Conservation (phyloP, 2,888 invertebrate genomes). For the Dryocosmus kuriphilus region DNA sequence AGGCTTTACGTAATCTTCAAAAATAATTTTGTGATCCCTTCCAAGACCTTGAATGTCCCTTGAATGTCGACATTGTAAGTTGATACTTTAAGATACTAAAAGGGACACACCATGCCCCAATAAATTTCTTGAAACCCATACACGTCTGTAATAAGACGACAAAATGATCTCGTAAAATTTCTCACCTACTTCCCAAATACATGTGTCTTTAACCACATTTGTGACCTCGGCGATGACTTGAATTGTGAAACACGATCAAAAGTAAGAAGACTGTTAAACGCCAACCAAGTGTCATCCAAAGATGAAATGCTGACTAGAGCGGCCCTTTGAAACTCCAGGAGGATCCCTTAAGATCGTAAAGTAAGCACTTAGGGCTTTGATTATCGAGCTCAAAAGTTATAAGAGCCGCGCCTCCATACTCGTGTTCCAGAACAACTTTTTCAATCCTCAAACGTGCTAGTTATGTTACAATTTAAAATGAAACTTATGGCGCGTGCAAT, state of each 20-base stretch:
- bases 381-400: slow-evolving; percentile 54
- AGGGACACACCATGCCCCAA: no score
- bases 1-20: no score
- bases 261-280: not conserved
- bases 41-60: no score
- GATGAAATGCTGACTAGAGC: slow-evolving; percentile 6
- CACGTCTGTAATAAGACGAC: not conserved
- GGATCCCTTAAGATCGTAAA: slow-evolving; percentile 47
- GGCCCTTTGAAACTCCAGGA: not conserved
- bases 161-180: not conserved
- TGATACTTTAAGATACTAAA: no score
- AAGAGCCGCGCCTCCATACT: not conserved
- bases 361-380: slow-evolving; percentile 57
- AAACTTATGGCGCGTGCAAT: no score
- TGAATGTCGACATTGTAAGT: no score
- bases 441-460: not conserved
- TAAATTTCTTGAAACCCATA: slow-evolving; percentile 5
- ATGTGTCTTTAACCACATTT: not conserved
- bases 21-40: no score
- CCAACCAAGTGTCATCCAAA: slow-evolving; percentile 2
- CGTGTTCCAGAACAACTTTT: not conserved
- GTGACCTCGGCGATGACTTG: not conserved
- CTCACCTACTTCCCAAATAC: not conserved
- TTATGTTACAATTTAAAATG: not conserved
- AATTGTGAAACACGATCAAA: slow-evolving; percentile 21